phyloP scores from a whole-genome alignment of 2,797 vertebrate species.

The Delichon dasypus region DNA sequence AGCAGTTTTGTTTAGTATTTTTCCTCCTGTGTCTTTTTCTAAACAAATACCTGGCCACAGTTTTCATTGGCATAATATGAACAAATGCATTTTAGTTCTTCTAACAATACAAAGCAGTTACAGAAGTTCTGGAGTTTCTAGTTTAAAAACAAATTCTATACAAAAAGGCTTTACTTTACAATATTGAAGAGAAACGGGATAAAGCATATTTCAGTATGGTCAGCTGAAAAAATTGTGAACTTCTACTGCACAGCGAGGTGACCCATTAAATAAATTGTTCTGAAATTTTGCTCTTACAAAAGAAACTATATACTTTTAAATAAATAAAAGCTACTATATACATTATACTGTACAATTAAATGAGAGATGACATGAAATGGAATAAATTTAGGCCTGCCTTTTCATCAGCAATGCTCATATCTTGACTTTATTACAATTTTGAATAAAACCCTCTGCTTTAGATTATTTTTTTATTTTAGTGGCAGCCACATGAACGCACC shows the following conservation, averaged over 20 bases:
- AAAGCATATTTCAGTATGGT: slow-evolving; percentile 31
- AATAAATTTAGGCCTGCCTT: slow-evolving; percentile 65
- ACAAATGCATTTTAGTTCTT: slow-evolving; percentile 58
- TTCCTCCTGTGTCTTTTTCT: slow-evolving; percentile 63
- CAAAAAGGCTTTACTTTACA: slow-evolving; percentile 53
- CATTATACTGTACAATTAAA: slow-evolving; percentile 93
- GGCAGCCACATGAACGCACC: slow-evolving; percentile 96
- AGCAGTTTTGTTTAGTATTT: slow-evolving; percentile 53
- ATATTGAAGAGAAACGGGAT: slow-evolving; percentile 9
- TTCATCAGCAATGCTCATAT: slow-evolving; percentile 57
- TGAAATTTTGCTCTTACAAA: slow-evolving; percentile 66
- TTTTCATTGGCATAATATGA: slow-evolving; percentile 68
- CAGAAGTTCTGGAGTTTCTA: slow-evolving; percentile 47
- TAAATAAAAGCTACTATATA: slow-evolving; percentile 97
- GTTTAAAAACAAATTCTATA: slow-evolving; percentile 20
- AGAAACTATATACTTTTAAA: slow-evolving; percentile 80
- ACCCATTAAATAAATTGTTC: slow-evolving; percentile 62
- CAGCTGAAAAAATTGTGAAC: slow-evolving; percentile 45
- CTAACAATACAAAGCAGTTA: slow-evolving; percentile 60
- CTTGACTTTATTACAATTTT: slow-evolving; percentile 67
- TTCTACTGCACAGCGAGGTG: slow-evolving; percentile 31
- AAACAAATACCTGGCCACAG: slow-evolving; percentile 73
- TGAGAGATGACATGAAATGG: slow-evolving; percentile 78
- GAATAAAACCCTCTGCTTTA: slow-evolving; percentile 62
- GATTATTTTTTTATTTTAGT: slow-evolving; percentile 77